Evolutionary conservation across 2,113 vertebrate genomes (phyloP), one percentile per base, ranked within the genome.

Genomic region (Ibidorhyncha struthersii): DNA sequence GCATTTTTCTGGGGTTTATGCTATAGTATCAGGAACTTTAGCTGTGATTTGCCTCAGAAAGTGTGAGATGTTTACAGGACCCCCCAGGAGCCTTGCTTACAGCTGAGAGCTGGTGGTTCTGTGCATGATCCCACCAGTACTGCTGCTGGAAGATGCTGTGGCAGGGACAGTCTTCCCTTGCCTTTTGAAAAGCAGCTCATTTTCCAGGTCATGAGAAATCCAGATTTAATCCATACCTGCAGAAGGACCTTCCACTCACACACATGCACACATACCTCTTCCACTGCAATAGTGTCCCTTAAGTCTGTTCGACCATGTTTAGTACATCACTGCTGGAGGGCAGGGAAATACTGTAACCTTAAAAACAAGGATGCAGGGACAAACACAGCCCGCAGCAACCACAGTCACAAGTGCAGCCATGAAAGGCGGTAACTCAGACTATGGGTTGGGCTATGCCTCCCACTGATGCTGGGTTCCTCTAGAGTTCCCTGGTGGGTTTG

Each of bases 301-400:
- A 4, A 40, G 9, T 43, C 41, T 92, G 17, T 45, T 78, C 8
- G 0, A 5, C 40, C 6, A 0, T 5, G 4, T 72, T 52, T 22
- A 3, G 2, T 10, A 3, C 80, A 8, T 40, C 30, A 4, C 34
- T 82, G 41, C 81, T 32, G 56, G 38, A 49, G 41, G 65, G 21
- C 90, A 71, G n/a, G 45, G 53, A 22, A 29, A 5, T 50, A 0
- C 27, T n/a, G 9, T 36, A 13, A 45, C 70, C 38, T 17, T 30
- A 36, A 26, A 15, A 80, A 17, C 13, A 7, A 27, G 74, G 47
- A 9, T 23, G 47, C 59, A 29, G 77, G 86, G 38, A 53, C n/a
- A 70, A 63, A 12, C 2, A 2, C 36, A 32, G 93, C 73, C 62
- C 6, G 10, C 66, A 52, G 41, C 73, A 58, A 1, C 63, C 40